Base-by-base conservation (phyloP, 2,113 vertebrate genomes). In the Heloderma charlesbogerti region DNA sequence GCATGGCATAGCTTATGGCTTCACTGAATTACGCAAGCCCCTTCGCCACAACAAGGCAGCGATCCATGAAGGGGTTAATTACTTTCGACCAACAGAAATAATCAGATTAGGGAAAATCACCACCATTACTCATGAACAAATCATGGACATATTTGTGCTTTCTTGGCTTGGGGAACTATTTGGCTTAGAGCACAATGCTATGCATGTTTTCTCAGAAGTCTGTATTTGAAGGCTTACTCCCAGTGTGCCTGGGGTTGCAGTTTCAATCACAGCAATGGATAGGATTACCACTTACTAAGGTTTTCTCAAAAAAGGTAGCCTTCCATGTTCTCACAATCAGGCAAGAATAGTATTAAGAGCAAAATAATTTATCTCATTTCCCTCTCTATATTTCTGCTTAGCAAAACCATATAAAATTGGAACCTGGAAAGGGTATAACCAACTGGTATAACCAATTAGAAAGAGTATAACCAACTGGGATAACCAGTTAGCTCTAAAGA, bases 91-190 rank as follows among this genome's bases (percentile, higher is more conserved):
- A 91, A 75, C 79, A 86, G 80, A 87, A 94, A 86, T 93, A 96
- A 95, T 94, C 84, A 87, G 94, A 94, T 96, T 92, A 92, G 57
- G 91, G 92, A 88, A 95, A 94, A 95, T 20, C 10, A 60, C 57
- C 27, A n/a, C 31, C 67, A 88, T 84, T 94, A 93, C 92, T 90
- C 85, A 94, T 95, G 95, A 95, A 69, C 29, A 87, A 92, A 45
- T 89, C 92, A 89, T 86, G 84, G 85, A 90, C 92, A 91, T 43
- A 91, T 91, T 80, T 95, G 45, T 87, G 81, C 89, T 95, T 95
- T 94, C 92, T 94, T 92, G 94, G 89, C n/a, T 60, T 9, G 79
- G 34, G 6, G 31, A 37, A 57, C 2, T 16, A 9, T 79, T 48
- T 18, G 1, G 6, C 29, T 16, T 60, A 7, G 29, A 82, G 10